phyloP scores from a whole-genome alignment of 2,113 vertebrate genomes.

The Apistogramma diplotaenia region DNA sequence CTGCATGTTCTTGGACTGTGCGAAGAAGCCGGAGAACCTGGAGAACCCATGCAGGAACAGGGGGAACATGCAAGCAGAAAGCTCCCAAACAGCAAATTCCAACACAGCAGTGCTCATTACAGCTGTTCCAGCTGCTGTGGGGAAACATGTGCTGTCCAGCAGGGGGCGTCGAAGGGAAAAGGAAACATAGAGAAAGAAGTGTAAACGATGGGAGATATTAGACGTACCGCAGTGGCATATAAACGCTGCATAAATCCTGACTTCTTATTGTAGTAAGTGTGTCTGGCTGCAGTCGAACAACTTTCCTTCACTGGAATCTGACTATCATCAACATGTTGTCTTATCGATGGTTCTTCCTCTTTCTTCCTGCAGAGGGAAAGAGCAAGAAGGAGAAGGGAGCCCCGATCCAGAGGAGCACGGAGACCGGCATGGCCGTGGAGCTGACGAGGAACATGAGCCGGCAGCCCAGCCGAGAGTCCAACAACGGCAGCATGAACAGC shows the following conservation, averaged over 20 bases:
- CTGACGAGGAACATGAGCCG: slow-evolving; percentile 91
- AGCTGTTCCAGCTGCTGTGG: too few relatives aligned
- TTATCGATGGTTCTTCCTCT: not conserved
- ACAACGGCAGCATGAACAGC: slow-evolving; percentile 97
- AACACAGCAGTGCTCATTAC: too few relatives aligned
- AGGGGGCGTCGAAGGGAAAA: too few relatives aligned
- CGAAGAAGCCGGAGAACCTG: too few relatives aligned
- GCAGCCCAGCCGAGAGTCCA: slow-evolving; percentile 95
- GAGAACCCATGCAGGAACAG: too few relatives aligned
- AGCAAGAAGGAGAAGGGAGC: slow-evolving; percentile 93
- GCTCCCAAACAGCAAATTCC: too few relatives aligned
- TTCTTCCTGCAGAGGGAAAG: slow-evolving; percentile 81
- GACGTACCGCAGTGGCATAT: not conserved
- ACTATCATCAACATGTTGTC: not conserved
- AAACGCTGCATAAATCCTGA: rapidly evolving
- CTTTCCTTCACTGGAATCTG: not conserved
- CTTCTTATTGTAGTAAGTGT: not conserved
- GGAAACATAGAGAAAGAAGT: too few relatives aligned
- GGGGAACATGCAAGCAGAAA: too few relatives aligned
- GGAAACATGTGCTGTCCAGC: not conserved
- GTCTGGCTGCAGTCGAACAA: not conserved
- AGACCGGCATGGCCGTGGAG: slow-evolving; percentile 96
- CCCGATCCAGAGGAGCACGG: slow-evolving; percentile 92
- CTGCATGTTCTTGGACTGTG: too few relatives aligned
- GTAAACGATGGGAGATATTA: not conserved